A percentile compares a stretch with the other conserved stretches of the same genome.
These are phyloP conservation scores for Panthera leo DNA, from an alignment of 2,113 vertebrate species.

Conservation along the genomic window DNA sequence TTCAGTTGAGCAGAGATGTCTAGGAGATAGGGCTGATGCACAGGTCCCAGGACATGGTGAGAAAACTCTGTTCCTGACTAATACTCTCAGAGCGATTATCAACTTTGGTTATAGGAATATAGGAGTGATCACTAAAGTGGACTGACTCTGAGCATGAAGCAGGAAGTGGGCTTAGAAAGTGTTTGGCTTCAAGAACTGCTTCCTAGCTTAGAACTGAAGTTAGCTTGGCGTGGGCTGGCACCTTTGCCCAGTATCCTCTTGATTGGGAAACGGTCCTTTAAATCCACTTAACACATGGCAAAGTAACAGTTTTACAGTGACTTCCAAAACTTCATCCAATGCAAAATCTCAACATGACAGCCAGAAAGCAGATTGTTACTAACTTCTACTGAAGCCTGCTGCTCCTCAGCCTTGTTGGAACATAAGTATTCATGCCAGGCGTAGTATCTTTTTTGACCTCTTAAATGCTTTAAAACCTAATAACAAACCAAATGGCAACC, in stretches of 20 bases:
- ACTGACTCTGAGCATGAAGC: not conserved
- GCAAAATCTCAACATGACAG: not conserved
- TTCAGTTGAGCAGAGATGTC: not conserved
- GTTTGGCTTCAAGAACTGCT: not conserved
- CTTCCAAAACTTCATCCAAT: slow-evolving; percentile 24
- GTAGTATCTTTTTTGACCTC: slow-evolving; percentile 43
- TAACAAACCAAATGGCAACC: slow-evolving; percentile 70
- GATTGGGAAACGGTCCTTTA: not conserved
- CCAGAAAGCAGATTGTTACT: not conserved
- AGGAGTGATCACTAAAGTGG: not conserved
- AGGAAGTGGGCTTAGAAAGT: not conserved
- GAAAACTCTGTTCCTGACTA: not conserved
- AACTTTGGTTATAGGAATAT: not conserved
- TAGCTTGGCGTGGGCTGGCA: not conserved
- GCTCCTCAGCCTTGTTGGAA: not conserved
- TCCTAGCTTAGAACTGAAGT: not conserved
- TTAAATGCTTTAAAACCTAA: slow-evolving; percentile 77
- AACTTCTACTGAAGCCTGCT: not conserved
- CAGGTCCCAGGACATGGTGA: not conserved
- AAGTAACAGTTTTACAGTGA: not conserved
- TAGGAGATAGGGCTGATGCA: not conserved
- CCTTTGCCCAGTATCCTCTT: not conserved
- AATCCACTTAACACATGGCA: not conserved
- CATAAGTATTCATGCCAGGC: slow-evolving; percentile 71
- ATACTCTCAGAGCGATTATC: not conserved